Evolutionary conservation across 2,113 vertebrate genomes (phyloP).

Genomic region (Neotoma lepida): DNA sequence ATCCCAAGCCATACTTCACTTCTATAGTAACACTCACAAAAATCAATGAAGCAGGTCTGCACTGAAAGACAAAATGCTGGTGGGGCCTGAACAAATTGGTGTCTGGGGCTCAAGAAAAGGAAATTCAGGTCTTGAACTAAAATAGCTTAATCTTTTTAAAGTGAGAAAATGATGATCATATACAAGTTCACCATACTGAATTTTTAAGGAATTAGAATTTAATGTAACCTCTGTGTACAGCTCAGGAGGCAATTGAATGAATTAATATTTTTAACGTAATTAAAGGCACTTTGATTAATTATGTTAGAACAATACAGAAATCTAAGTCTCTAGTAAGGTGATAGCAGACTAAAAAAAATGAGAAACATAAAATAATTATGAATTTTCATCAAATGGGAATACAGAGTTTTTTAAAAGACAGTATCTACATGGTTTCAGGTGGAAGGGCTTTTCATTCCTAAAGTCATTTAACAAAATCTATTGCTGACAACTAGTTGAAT

Average conservation of each 20-base stretch:
- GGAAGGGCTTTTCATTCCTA: conserved; percentile 22
- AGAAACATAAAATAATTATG: background rate
- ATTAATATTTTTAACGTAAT: conserved; percentile 47
- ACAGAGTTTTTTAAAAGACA: conserved; percentile 2
- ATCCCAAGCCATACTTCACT: background rate
- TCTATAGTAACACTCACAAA: background rate
- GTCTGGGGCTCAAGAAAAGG: background rate
- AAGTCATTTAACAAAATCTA: conserved; percentile 44
- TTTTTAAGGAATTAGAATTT: conserved; percentile 61
- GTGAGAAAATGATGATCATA: background rate
- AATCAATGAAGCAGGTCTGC: conserved; percentile 5
- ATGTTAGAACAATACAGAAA: conserved; percentile 41
- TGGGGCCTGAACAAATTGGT: conserved; percentile 11
- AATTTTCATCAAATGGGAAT: conserved; percentile 1
- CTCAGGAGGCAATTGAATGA: background rate
- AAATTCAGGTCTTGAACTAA: conserved; percentile 24
- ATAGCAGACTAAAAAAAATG: conserved; percentile 27
- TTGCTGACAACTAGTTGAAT: background rate
- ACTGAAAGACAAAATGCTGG: background rate
- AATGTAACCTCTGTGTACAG: conserved; percentile 35
- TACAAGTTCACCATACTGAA: background rate
- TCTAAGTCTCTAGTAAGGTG: background rate
- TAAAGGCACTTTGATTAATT: conserved; percentile 55
- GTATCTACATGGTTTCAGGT: background rate
- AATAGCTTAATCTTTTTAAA: conserved; percentile 37